A percentile compares a stretch with the other conserved stretches of the same genome.
phyloP scores from a whole-genome alignment of 2,888 invertebrate species.

The Philaethria dido region DNA sequence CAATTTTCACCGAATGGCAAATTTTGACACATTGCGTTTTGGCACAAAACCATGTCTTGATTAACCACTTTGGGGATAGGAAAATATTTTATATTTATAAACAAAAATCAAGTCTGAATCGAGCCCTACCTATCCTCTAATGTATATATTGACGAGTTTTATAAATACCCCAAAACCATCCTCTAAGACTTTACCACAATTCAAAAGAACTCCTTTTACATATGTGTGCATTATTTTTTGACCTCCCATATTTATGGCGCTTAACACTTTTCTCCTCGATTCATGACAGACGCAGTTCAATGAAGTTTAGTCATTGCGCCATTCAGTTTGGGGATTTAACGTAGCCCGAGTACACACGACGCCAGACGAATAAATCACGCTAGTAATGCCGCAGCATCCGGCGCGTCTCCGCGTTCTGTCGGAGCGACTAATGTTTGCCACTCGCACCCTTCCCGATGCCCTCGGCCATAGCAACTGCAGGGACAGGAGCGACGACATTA shows the following conservation, averaged over 20 bases:
- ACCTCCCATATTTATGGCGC: conserved; percentile 25
- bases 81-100: too few relatives aligned
- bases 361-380: conserved; percentile 81
- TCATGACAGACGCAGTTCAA: conserved; percentile 31
- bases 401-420: conserved; percentile 68
- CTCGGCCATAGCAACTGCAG: conserved; percentile 50
- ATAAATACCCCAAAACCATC: conserved; percentile 23
- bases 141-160: conserved; percentile 53
- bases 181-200: conserved; percentile 61
- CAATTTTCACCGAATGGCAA: too few relatives aligned
- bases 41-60: too few relatives aligned
- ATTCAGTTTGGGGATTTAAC: conserved; percentile 71
- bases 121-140: background rate
- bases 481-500: conserved; percentile 63
- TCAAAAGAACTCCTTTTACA: too few relatives aligned
- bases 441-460: conserved; percentile 43
- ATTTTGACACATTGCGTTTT: too few relatives aligned
- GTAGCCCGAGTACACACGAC: conserved; percentile 59
- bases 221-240: conserved; percentile 47
- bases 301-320: conserved; percentile 51
- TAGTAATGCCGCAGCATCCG: conserved; percentile 78
- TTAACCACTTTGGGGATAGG: too few relatives aligned
- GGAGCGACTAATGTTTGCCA: conserved; percentile 58
- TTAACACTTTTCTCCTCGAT: conserved; percentile 33
- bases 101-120: too few relatives aligned